Evolutionary conservation across 2,113 vertebrate species (phyloP).

Genomic region (Cyanocitta stelleri): DNA sequence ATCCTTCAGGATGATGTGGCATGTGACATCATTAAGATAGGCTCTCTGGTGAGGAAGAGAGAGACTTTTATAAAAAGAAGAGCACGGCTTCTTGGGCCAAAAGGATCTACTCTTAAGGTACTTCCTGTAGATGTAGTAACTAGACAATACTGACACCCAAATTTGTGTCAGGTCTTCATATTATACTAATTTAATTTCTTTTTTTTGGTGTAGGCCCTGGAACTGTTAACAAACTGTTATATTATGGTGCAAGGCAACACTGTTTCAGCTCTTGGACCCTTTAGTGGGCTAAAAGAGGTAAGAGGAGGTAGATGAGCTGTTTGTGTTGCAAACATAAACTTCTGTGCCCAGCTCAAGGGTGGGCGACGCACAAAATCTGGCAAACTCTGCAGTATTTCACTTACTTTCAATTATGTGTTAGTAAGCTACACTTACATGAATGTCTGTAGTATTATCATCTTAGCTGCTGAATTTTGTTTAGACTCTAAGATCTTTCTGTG

Average conservation of each 20-base stretch:
- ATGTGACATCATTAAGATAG: slow-evolving; percentile 97
- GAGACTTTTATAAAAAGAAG: slow-evolving; percentile 94
- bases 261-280: slow-evolving; percentile 89
- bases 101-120: slow-evolving; percentile 95
- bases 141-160: not conserved
- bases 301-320: not conserved
- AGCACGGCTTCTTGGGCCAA: slow-evolving; percentile 92
- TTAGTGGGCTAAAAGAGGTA: slow-evolving; percentile 91
- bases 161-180: not conserved
- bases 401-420: not conserved
- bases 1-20: slow-evolving; percentile 92
- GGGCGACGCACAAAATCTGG: fast-evolving
- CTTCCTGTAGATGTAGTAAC: not conserved
- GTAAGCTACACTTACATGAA: not conserved
- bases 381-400: not conserved
- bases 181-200: not conserved
- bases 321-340: not conserved
- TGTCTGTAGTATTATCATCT: not conserved
- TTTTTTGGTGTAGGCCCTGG: slow-evolving; percentile 79
- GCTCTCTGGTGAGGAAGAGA: slow-evolving; percentile 88
- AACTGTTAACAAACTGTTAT: slow-evolving; percentile 93
- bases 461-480: not conserved
- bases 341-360: fast-evolving
- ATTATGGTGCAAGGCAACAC: slow-evolving; percentile 99
- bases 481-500: not conserved